Conservation (phyloP, 2,797 vertebrate genomes). For the Bryconaethiops microstoma region DNA sequence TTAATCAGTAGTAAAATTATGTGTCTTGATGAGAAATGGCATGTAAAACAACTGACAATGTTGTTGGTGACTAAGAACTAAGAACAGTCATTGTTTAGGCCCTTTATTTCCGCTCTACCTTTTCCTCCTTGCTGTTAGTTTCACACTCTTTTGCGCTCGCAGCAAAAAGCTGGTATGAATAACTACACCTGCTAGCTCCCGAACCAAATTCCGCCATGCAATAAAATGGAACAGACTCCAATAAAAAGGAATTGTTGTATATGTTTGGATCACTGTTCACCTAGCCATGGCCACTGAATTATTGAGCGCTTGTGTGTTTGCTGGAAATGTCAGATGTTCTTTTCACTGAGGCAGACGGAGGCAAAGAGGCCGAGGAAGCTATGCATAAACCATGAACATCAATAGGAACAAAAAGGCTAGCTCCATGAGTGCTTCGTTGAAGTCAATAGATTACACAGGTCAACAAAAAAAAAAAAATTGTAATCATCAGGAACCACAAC, state of each 20-base stretch:
- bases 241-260: conserved; percentile 57
- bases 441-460: too few relatives aligned
- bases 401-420: conserved; percentile 37
- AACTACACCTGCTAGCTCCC: conserved; percentile 49
- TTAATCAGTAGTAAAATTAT: background rate
- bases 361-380: conserved; percentile 35
- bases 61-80: background rate
- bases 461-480: too few relatives aligned
- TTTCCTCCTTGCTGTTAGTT: conserved; percentile 13
- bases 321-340: conserved; percentile 57
- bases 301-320: conserved; percentile 58
- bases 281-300: conserved; percentile 56
- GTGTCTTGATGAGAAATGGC: too few relatives aligned
- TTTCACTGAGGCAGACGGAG: conserved; percentile 40
- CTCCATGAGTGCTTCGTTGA: conserved; percentile 24
- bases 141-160: conserved; percentile 16
- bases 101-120: background rate
- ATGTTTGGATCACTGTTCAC: conserved; percentile 58
- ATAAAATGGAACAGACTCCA: conserved; percentile 50
- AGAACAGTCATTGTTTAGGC: conserved; percentile 1
- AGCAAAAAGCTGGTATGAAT: conserved; percentile 44
- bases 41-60: background rate
- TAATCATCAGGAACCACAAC: too few relatives aligned
- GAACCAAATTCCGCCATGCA: conserved; percentile 52
- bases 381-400: conserved; percentile 44